A percentile compares a stretch with the other conserved stretches of the same genome.
Conservation (phyloP, 2,797 vertebrate genomes). For the Zenarchopterus dispar region DNA sequence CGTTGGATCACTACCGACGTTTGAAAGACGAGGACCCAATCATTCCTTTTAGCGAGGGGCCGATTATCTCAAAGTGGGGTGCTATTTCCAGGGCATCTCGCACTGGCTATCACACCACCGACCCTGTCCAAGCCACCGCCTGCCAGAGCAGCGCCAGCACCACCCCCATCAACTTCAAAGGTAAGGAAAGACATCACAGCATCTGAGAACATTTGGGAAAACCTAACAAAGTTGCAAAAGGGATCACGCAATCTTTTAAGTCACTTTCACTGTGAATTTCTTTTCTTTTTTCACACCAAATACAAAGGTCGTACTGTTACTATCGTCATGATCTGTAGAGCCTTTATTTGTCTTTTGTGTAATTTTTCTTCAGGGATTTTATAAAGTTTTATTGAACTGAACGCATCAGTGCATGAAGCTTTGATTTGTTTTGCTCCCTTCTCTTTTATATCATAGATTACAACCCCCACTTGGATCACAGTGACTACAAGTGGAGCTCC, state of each 20-base stretch:
- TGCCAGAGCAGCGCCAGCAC: conserved; percentile 91
- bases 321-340: too few relatives aligned
- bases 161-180: conserved; percentile 93
- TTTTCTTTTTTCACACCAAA: too few relatives aligned
- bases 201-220: background rate
- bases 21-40: conserved; percentile 96
- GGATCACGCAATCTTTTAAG: background rate
- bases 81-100: conserved; percentile 95
- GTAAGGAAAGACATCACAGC: conserved; percentile 62
- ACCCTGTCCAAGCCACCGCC: conserved; percentile 94
- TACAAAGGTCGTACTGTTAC: too few relatives aligned
- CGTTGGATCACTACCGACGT: conserved; percentile 89
- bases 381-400: too few relatives aligned
- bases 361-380: too few relatives aligned
- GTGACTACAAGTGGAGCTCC: conserved; percentile 92
- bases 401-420: too few relatives aligned
- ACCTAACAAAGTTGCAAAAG: background rate
- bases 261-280: too few relatives aligned
- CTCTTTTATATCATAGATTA: conserved; percentile 82
- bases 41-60: conserved; percentile 95
- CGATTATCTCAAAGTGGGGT: conserved; percentile 98
- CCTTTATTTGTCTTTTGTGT: too few relatives aligned
- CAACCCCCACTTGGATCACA: conserved; percentile 88
- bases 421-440: too few relatives aligned
- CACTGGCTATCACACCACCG: conserved; percentile 93